Base-by-base conservation (phyloP, 2,888 invertebrate genomes). In the Scelioninae gen. 1 region DNA sequence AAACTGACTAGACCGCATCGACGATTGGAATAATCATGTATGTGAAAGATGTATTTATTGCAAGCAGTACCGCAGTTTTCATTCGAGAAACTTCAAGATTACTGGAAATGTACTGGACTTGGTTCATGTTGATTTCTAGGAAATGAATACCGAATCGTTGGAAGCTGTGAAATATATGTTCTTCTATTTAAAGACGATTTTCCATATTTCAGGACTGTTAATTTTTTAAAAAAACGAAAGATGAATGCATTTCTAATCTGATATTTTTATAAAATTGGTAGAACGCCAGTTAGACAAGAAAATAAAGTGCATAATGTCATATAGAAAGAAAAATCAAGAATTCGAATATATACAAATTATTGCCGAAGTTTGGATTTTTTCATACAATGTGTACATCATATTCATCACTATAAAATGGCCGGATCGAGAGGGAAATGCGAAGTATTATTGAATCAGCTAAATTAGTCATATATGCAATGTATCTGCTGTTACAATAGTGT, bases 401-500 rank as follows among this genome's bases (percentile, higher is more conserved):
- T n/a, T 10, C 23, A 5, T 23, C 49, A 0, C 23, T 23, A 9
- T 3, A 49, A 49, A 49, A 23, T 8, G 49, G 49, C 7, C 5
- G 49, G 11, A 49, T 49, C 6, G 49, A 23, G 10, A 6, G 16
- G 3, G 49, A 49, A 23, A 49, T 16, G 29, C 13, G 45, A n/a
- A 29, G n/a, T n/a, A 11, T 32, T 13, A 15, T 38, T 71, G 72
- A n/a, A 68, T 58, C 15, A 72, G 53, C 45, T 13, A n/a, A 15
- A n/a, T 45, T 15, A 5, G 45, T 8, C 4, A 13, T 45, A n/a
- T 8, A 45, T 13, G 45, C 45, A n/a, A 5, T n/a, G n/a, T 5
- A 13, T 10, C n/a, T 45, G 45, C 4, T 13, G 5, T 65, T 66
- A 15, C 45, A 56, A 10, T 32, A 66, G 38, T 38, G 45, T 43